Evolutionary conservation across 2,113 vertebrate species (phyloP).

Genomic region (Meleagris gallopavo): DNA sequence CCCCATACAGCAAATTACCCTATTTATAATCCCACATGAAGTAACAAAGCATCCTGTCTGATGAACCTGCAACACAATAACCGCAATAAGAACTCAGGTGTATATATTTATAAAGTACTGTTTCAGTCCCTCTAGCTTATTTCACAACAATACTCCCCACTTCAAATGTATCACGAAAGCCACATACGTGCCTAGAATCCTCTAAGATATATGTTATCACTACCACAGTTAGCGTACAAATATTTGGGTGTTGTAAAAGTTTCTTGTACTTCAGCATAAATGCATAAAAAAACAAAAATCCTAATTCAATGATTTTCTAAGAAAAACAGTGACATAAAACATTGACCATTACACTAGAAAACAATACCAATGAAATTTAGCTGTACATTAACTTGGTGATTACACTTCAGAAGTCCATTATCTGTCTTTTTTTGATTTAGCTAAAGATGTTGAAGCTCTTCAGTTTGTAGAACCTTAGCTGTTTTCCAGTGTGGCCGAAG

Average conservation of each 20-base stretch:
- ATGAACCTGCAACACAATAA: neutral
- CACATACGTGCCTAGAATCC: neutral
- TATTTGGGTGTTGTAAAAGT: neutral
- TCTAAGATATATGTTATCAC: fast-evolving
- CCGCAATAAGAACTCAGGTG: neutral
- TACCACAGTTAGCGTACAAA: neutral
- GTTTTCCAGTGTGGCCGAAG: neutral
- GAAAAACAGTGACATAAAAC: neutral
- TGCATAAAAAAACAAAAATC: neutral
- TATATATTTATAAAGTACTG: neutral
- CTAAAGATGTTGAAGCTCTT: neutral
- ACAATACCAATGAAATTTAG: neutral
- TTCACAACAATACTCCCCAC: neutral
- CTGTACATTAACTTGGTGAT: neutral
- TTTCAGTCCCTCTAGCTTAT: neutral
- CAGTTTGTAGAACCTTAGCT: neutral
- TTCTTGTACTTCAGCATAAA: neutral
- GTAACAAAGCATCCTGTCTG: neutral
- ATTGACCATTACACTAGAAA: neutral
- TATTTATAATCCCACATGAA: neutral
- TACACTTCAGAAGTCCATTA: neutral
- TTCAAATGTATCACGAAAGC: neutral
- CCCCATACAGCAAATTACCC: neutral
- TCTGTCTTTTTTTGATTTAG: neutral
- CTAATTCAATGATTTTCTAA: neutral